Conservation (phyloP, 37 sponge, comb jelly and placozoan genomes). For the Theonella swinhoei region DNA sequence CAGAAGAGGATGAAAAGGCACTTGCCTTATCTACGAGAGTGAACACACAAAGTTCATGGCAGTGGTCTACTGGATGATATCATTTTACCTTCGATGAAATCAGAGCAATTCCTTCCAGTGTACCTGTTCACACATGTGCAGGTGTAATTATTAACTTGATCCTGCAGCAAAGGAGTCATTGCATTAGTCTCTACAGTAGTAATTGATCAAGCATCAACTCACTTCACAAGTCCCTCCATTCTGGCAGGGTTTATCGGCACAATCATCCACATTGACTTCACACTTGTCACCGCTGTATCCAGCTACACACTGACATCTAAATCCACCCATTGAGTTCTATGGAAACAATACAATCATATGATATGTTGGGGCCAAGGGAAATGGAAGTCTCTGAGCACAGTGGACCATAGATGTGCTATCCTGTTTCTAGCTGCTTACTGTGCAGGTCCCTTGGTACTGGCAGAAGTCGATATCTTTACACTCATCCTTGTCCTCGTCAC, state of each 20-base stretch:
- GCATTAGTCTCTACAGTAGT: neutral
- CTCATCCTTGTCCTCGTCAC: slow-evolving; percentile 6
- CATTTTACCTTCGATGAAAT: neutral
- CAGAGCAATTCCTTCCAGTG: slow-evolving; percentile 21
- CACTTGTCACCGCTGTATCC: slow-evolving; percentile 8
- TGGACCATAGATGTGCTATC: neutral
- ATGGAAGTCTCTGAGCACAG: neutral
- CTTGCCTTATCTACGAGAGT: neutral
- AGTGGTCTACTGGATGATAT: too few species aligned
- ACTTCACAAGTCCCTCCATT: slow-evolving; percentile 28
- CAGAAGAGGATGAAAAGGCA: neutral
- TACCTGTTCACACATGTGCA: slow-evolving; percentile 7
- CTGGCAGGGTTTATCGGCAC: slow-evolving; percentile 7
- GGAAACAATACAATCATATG: neutral
- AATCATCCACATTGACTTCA: slow-evolving; percentile 10
- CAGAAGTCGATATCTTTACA: slow-evolving; percentile 11
- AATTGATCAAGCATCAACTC: neutral
- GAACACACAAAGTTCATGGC: neutral
- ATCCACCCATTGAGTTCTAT: neutral
- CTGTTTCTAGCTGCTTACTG: slow-evolving; percentile 22
- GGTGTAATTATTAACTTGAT: slow-evolving; percentile 6
- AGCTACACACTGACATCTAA: slow-evolving; percentile 7
- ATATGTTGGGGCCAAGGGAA: too few species aligned
- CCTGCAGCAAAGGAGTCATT: neutral
- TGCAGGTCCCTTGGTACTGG: slow-evolving; percentile 5